Evolutionary conservation across 2,113 vertebrate genomes (phyloP).

Genomic region (Salminus brasiliensis): DNA sequence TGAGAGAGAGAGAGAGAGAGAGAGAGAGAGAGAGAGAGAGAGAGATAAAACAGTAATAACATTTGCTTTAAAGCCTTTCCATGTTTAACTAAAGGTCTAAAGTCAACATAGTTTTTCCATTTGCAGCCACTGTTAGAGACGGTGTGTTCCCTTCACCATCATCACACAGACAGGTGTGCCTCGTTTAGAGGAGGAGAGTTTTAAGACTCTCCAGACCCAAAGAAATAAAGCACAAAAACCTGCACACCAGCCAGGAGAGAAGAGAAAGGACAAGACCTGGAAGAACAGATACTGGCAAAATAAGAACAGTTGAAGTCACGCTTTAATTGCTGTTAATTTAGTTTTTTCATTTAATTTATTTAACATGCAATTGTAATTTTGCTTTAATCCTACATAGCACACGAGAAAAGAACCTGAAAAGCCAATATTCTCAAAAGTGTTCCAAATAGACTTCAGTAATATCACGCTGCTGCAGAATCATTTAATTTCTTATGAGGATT

Average conservation of each 20-base stretch:
- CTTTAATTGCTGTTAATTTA: too few species aligned
- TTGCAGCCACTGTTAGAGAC: background rate
- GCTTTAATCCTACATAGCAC: background rate
- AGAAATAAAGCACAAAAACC: background rate
- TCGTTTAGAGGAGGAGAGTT: background rate
- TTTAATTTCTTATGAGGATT: background rate
- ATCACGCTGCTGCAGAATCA: background rate
- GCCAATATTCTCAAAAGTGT: background rate
- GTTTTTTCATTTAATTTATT: too few species aligned
- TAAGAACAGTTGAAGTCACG: background rate
- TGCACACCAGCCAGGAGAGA: too few species aligned
- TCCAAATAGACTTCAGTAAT: background rate
- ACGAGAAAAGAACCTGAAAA: background rate
- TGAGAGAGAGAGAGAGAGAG: background rate
- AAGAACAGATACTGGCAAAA: background rate
- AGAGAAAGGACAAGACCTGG: background rate
- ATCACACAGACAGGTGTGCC: background rate
- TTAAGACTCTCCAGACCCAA: background rate
- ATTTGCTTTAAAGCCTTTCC: background rate
- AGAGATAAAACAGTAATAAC: background rate
- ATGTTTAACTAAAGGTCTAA: background rate
- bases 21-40: background rate
- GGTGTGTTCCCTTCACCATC: background rate
- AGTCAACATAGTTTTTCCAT: background rate
- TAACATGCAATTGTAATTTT: too few species aligned